Percentiles rank a stretch among this genome's conserved stretches.
Conservation (phyloP, 2,113 vertebrate species). For the Rhodinocichla rosea region DNA sequence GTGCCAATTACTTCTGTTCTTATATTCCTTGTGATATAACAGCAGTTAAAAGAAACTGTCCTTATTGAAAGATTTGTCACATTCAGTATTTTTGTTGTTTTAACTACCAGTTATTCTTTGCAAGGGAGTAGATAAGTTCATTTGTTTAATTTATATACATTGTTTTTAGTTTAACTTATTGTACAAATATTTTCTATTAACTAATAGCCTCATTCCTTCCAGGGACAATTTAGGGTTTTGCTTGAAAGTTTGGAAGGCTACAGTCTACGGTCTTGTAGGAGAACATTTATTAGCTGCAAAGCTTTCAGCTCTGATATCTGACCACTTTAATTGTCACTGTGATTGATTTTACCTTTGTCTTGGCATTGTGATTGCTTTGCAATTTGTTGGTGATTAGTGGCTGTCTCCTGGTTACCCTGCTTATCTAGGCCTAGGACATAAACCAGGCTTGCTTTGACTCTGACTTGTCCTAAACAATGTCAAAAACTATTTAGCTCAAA, state of each 20-base stretch:
- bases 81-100: not conserved
- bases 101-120: not conserved
- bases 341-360: constrained; percentile 74
- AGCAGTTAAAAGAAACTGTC: not conserved
- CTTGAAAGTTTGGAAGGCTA: not conserved
- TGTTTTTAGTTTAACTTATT: not conserved
- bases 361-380: constrained; percentile 45
- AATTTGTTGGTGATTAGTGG: constrained; percentile 69
- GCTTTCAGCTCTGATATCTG: constrained; percentile 37
- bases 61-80: not conserved
- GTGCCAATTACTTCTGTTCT: not conserved
- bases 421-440: not conserved
- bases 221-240: not conserved
- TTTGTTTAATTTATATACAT: not conserved
- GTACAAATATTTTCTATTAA: not conserved
- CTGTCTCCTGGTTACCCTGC: constrained; percentile 44
- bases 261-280: not conserved
- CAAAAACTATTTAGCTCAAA: constrained; percentile 4
- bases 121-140: not conserved
- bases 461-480: constrained; percentile 35
- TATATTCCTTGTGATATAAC: not conserved
- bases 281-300: constrained; percentile 7
- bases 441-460: constrained; percentile 20
- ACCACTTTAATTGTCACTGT: constrained; percentile 56
- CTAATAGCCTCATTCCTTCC: not conserved